Percentiles rank a stretch among this genome's conserved stretches.
Evolutionary conservation across 1,140 invertebrate genomes (phyloP).

Genomic region (Hermetia illucens): DNA sequence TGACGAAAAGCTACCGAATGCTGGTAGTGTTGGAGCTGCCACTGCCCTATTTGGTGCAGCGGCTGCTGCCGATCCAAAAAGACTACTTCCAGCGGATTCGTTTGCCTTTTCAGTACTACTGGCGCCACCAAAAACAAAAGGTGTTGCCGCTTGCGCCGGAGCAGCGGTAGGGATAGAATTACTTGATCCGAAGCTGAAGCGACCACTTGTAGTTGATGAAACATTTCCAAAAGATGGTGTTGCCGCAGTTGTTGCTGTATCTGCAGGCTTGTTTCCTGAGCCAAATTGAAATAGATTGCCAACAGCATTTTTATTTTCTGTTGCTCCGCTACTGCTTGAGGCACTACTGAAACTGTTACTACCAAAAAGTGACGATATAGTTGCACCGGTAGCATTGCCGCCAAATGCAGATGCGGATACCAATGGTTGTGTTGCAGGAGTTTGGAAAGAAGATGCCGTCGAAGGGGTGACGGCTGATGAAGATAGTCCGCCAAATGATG

Average conservation of each 20-base stretch:
- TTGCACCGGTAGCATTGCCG: neutral
- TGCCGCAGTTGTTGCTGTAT: conserved; percentile 1
- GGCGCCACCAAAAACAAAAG: neutral
- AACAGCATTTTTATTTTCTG: neutral
- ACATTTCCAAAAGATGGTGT: conserved; percentile 3
- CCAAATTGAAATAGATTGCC: neutral
- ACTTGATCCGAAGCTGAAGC: neutral
- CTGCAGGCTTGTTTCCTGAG: neutral
- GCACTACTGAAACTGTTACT: neutral
- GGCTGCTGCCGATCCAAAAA: neutral
- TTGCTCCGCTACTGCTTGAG: neutral
- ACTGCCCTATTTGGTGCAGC: neutral
- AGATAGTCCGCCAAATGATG: conserved; percentile 2
- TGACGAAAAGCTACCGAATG: conserved; percentile 9
- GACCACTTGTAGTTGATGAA: conserved; percentile 4
- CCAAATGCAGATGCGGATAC: neutral
- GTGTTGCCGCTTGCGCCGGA: neutral
- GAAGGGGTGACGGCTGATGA: neutral
- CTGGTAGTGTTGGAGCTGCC: neutral
- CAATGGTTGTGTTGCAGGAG: neutral
- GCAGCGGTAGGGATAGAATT: neutral
- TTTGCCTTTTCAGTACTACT: neutral
- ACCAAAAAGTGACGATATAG: neutral
- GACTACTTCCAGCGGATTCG: neutral
- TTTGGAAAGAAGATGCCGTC: neutral